Base-by-base conservation (phyloP, 2,113 vertebrate genomes). In the Bambusicola thoracicus region DNA sequence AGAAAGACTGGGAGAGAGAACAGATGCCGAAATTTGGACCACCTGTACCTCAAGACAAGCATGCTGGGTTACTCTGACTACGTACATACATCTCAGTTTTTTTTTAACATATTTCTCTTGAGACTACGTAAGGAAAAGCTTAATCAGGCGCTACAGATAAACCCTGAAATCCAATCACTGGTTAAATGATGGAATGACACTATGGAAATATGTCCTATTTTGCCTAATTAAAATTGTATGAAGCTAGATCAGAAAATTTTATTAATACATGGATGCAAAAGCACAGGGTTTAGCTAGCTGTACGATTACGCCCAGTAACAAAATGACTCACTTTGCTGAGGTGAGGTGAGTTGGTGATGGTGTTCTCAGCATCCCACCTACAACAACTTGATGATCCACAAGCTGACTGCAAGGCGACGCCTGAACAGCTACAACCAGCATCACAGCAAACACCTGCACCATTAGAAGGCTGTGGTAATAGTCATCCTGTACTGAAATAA, bases 401-500 rank as follows among this genome's bases (percentile, higher is more conserved):
- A 78, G 21, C 41, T 29, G 55, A 32, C 38, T 38, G 62, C 4
- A 19, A 40, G 55, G 44, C 1, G 3, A 29, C 4, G 25, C 48
- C 49, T 27, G 10, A 72, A 24, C n/a, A 62, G 70, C 81, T 30
- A 65, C 49, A 65, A 78, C 34, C 70, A 77, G 4, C 2, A 0
- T 7, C 46, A 34, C 0, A 4, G 68, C 1, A 1, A 69, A 34
- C 75, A 89, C 32, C 83, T 56, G 62, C 16, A 46, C 14, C 85
- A 87, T 14, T 4, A 56, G 55, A 74, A 85, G 62, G 46, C 78
- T 34, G 46, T 27, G 67, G 62, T 3, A 77, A 69, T 1, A 75
- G 65, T 14, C 94, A 89, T 46, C 67, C 92, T 92, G 65, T 24
- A 66, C 40, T 7, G 15, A 90, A 92, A 89, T 27, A 91, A 83